phyloP scores from a whole-genome alignment of 2,113 vertebrate species.

The Nanorana parkeri region DNA sequence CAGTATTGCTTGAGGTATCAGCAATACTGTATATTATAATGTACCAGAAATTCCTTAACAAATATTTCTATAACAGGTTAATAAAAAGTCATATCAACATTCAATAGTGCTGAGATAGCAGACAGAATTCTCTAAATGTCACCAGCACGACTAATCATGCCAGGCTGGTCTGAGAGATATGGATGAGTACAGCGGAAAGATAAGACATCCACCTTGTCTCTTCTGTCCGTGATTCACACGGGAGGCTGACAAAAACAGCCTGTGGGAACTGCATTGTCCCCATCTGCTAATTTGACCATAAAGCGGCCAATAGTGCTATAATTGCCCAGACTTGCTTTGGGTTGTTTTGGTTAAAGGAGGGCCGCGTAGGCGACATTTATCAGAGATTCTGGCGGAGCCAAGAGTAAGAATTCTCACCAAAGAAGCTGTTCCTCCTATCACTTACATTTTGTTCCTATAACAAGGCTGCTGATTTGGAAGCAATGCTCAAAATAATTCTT shows the following conservation, averaged over 20 bases:
- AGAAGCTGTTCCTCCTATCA: constrained; percentile 64
- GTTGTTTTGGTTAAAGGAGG: constrained; percentile 73
- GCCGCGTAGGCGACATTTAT: constrained; percentile 72
- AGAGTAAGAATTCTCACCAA: constrained; percentile 70
- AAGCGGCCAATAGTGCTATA: constrained; percentile 60
- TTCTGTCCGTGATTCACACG: constrained; percentile 60
- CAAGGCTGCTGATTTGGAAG: constrained; percentile 75
- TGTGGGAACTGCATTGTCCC: constrained; percentile 62
- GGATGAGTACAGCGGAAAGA: constrained; percentile 3
- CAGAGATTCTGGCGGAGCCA: constrained; percentile 59
- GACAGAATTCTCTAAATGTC: constrained; percentile 8
- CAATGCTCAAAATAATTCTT: constrained; percentile 35
- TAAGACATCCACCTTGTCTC: constrained; percentile 51
- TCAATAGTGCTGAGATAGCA: background rate
- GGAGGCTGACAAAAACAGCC: constrained; percentile 57
- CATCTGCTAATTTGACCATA: constrained; percentile 61
- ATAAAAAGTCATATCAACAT: background rate
- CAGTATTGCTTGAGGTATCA: too few relatives aligned
- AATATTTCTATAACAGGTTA: too few relatives aligned
- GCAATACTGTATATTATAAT: too few relatives aligned
- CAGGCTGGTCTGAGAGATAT: constrained; percentile 8
- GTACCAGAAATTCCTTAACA: too few relatives aligned
- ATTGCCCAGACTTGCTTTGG: constrained; percentile 64
- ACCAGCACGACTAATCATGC: constrained; percentile 19
- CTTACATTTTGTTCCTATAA: constrained; percentile 73